Base-by-base conservation (phyloP, 2,113 vertebrate species). In the Riparia riparia region DNA sequence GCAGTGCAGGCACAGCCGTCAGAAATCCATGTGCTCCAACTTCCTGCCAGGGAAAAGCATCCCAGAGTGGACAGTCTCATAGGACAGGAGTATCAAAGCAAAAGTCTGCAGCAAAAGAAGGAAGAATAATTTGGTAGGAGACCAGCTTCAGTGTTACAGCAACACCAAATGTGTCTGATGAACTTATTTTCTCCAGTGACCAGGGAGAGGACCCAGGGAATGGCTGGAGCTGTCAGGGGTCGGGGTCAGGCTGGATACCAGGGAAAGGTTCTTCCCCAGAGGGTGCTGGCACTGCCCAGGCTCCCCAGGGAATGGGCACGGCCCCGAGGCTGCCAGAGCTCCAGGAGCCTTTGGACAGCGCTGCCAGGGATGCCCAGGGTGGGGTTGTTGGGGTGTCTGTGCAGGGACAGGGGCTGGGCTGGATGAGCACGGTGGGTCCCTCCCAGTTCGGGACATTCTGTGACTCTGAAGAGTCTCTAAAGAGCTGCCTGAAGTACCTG, bases 171-270 rank as follows among this genome's bases (percentile, higher is more conserved):
- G 0, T 6, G 9, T 18, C 79, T 54, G 42, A 65, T 14, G 20
- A 70, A 54, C 2, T 4, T 25, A 15, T 56, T 17, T 29, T 19
- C 41, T 25, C 29, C 17, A 34, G n/a, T 41, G 49, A 49, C 10
- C 65, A 71, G 42, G 4, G 25, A 31, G 57, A 64, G 42, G 3
- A 20, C 1, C 1, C 0, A 56, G 0, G 41, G 17, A 17, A 49
- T 0, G 0, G 42, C 66, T 80, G 58, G 34, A 57, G 50, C 25
- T 65, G 21, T 17, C 57, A 64, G 41, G 17, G 29, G n/a, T n/a
- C n/a, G 34, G 15, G 24, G 0, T 24, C 10, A 54, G 42, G 19
- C 1, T 42, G 41, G 65, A 14, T 0, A 2, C 29, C 41, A 41
- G 84, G 14, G 6, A 7, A 56, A 49, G 41, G 57, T 3, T 31